Evolutionary conservation across 2,797 vertebrate species (phyloP).

Genomic region (Melanotaenia trifasciata): DNA sequence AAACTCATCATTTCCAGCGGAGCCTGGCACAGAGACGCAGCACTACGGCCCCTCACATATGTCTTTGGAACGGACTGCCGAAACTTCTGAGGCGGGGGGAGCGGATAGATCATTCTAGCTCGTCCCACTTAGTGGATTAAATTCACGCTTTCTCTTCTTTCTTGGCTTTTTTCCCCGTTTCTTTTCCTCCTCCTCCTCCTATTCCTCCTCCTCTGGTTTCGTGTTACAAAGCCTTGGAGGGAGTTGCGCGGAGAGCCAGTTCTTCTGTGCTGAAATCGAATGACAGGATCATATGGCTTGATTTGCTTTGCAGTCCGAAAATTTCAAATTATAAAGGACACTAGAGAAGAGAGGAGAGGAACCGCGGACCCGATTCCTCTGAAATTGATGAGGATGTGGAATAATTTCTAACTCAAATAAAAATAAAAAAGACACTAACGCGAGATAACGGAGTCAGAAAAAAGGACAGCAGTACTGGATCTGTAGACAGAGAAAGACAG

Average conservation of each 20-base stretch:
- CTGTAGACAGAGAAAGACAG: constrained; percentile 51
- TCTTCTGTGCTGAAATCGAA: constrained; percentile 78
- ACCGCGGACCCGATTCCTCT: constrained; percentile 11
- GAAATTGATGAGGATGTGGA: constrained; percentile 67
- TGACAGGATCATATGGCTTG: constrained; percentile 81
- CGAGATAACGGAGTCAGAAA: constrained; percentile 56
- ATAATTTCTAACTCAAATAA: constrained; percentile 72
- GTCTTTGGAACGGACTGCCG: constrained; percentile 33
- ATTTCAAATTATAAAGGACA: constrained; percentile 15
- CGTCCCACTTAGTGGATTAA: constrained; percentile 69
- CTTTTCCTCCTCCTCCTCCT: constrained; percentile 30
- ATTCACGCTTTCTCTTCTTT: constrained; percentile 58
- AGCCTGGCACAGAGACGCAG: constrained; percentile 70
- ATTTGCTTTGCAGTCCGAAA: constrained; percentile 55
- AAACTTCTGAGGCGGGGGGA: constrained; percentile 65
- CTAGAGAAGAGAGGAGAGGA: constrained; percentile 25
- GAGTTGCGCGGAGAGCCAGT: constrained; percentile 78
- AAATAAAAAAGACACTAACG: constrained; percentile 40
- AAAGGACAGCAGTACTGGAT: constrained; percentile 52
- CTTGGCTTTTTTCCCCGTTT: constrained; percentile 12
- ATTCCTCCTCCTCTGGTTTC: constrained; percentile 73
- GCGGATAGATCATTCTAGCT: constrained; percentile 41
- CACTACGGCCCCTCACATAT: constrained; percentile 55
- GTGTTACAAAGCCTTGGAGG: constrained; percentile 82
- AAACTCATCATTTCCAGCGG: constrained; percentile 53